These are phyloP conservation scores for Rhagonycha fulva DNA, from an alignment of 2,888 invertebrate species.

Conservation along the genomic window DNA sequence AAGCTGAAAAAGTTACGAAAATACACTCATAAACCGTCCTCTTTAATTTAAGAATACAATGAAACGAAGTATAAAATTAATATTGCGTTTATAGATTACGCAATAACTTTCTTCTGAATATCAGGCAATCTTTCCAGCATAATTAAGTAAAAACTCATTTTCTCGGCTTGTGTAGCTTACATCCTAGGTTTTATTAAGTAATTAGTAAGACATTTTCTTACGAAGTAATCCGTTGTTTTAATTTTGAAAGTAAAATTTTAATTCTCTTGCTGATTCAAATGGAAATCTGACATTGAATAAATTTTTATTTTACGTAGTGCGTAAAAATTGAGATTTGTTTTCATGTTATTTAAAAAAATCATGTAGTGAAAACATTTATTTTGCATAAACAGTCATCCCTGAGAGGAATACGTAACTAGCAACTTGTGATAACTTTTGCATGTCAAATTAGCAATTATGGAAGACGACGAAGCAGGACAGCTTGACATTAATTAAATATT, in stretches of 20 bases:
- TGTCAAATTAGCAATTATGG: slow-evolving; percentile 28
- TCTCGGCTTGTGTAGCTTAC: background rate
- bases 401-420: slow-evolving; percentile 24
- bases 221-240: background rate
- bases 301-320: background rate
- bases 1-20: too few relatives aligned
- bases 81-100: background rate
- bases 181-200: background rate
- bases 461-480: slow-evolving; percentile 23
- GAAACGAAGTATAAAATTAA: background rate
- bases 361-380: slow-evolving; percentile 27
- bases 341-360: slow-evolving; percentile 7
- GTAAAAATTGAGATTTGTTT: background rate
- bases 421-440: slow-evolving; percentile 29
- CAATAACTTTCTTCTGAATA: background rate
- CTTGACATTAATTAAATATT: slow-evolving; percentile 30
- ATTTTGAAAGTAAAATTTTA: background rate
- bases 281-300: background rate
- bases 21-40: background rate
- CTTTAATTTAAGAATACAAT: background rate
- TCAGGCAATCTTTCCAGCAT: background rate
- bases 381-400: slow-evolving; percentile 28
- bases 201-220: background rate
- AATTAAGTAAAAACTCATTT: background rate
- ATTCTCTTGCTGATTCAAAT: background rate